Evolutionary conservation across 2,797 vertebrate species (phyloP).

Genomic region (Syngnathus rostellatus): DNA sequence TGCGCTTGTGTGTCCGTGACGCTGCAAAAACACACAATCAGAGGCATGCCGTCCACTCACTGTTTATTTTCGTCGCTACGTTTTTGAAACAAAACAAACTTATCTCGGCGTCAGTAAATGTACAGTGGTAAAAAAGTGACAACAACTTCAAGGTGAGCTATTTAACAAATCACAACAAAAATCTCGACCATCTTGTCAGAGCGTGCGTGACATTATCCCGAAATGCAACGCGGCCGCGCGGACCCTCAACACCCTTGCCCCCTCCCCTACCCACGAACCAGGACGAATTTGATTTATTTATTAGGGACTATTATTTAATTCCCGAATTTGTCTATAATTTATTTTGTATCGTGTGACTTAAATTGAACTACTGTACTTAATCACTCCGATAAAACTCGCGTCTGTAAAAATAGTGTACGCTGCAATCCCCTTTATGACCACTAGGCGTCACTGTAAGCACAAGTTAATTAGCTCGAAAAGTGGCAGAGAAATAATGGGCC

Average conservation of each 20-base stretch:
- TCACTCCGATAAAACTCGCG: neutral
- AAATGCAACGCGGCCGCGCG: conserved; percentile 46
- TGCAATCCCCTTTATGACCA: conserved; percentile 40
- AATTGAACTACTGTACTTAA: neutral
- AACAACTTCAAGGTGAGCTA: neutral
- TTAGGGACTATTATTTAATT: neutral
- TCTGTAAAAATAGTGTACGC: neutral
- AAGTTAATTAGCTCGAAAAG: neutral
- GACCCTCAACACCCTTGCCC: neutral
- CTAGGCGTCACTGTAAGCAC: conserved; percentile 50
- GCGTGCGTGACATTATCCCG: conserved; percentile 50
- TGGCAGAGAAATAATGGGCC: neutral
- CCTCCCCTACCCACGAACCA: neutral
- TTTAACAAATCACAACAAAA: conserved; percentile 9
- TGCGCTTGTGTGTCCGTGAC: conserved; percentile 47
- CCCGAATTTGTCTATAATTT: neutral
- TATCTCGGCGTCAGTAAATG: neutral
- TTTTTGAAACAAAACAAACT: neutral
- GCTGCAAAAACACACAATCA: conserved; percentile 38
- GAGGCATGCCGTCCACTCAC: conserved; percentile 1
- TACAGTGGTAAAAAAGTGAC: rapidly evolving
- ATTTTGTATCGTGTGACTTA: neutral
- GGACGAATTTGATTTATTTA: too few relatives aligned
- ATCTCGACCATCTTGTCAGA: conserved; percentile 43
- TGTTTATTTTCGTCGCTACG: neutral